phyloP scores from a whole-genome alignment of 2,797 vertebrate genomes.

The Buceros bicornis region DNA sequence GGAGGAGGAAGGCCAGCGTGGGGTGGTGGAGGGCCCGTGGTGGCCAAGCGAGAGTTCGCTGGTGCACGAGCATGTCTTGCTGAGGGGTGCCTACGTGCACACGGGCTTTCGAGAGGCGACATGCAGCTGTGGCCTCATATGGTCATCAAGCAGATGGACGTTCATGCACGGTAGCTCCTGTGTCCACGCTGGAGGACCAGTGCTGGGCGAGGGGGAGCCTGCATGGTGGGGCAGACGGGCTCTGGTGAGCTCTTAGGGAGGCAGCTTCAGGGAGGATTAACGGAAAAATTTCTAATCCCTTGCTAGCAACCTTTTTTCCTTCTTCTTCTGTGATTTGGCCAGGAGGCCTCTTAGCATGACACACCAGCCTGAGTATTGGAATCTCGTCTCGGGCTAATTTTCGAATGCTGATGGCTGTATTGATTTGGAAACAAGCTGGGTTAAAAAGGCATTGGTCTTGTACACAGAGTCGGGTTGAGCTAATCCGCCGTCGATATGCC shows the following conservation, averaged over 20 bases:
- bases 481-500: conserved; percentile 80
- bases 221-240: fast-evolving
- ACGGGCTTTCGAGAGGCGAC: fast-evolving
- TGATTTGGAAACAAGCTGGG: conserved; percentile 83
- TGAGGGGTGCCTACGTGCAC: fast-evolving
- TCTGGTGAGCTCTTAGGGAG: not conserved
- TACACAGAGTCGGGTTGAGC: conserved; percentile 76
- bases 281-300: conserved; percentile 69
- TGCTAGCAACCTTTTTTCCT: not conserved
- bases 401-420: conserved; percentile 83
- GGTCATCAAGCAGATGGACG: not conserved
- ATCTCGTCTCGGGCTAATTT: conserved; percentile 84
- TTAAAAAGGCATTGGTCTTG: conserved; percentile 81
- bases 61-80: fast-evolving
- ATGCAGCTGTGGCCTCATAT: fast-evolving
- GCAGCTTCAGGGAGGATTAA: not conserved
- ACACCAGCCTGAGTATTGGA: conserved; percentile 74
- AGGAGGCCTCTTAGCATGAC: conserved; percentile 72
- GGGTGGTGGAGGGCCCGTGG: not conserved
- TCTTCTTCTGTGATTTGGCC: conserved; percentile 44
- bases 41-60: not conserved
- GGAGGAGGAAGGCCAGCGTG: not conserved
- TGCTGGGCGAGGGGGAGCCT: not conserved
- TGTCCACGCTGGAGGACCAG: not conserved
- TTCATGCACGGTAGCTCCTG: fast-evolving